Conservation (phyloP, 2,113 vertebrate genomes). For the Oncorhynchus kisutch region DNA sequence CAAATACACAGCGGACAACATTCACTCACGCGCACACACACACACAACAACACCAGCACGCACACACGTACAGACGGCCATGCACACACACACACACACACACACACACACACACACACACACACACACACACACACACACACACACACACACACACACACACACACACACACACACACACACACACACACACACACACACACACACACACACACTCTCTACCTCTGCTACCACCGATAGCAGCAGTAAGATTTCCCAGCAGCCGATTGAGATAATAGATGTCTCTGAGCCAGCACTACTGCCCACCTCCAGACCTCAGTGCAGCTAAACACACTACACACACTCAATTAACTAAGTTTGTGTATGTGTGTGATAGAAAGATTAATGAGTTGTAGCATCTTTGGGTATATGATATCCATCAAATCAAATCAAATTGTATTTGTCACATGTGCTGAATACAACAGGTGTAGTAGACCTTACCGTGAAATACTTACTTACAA, state of each 20-base stretch:
- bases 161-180: too few relatives aligned
- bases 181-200: too few relatives aligned
- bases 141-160: too few relatives aligned
- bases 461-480: too few relatives aligned
- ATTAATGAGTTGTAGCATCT: too few relatives aligned
- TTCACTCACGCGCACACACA: conserved; percentile 23
- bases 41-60: too few relatives aligned
- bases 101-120: conserved; percentile 13
- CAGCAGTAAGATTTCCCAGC: conserved; percentile 47
- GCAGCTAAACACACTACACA: conserved; percentile 24
- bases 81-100: conserved; percentile 10
- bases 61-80: neutral
- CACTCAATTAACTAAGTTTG: conserved; percentile 4
- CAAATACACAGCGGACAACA: conserved; percentile 32
- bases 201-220: neutral
- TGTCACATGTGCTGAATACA: too few relatives aligned
- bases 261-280: conserved; percentile 45
- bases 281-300: conserved; percentile 40
- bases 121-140: conserved; percentile 6
- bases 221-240: conserved; percentile 43
- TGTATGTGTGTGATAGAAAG: neutral
- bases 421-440: too few relatives aligned
- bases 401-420: too few relatives aligned
- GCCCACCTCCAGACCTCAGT: conserved; percentile 36
- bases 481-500: too few relatives aligned